Base-by-base conservation (phyloP, 2,888 invertebrate species). In the Drosophila anomelani region DNA sequence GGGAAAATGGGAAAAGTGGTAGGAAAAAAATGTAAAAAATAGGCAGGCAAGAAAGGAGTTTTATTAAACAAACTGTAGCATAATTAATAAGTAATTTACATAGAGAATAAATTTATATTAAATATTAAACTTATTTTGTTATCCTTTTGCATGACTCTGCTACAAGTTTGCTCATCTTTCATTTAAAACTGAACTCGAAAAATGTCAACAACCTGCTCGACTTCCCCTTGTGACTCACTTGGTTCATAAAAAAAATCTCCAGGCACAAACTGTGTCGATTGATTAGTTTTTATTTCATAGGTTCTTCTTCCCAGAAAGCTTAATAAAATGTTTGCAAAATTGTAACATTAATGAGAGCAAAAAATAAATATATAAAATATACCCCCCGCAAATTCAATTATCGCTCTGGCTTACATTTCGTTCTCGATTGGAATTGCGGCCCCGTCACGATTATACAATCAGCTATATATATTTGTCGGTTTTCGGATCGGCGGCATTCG, bases 361-460 rank as follows among this genome's bases (percentile, higher is more conserved):
- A 38, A 53, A 41, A 49, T 3, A n/a, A 12, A 8, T 41, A 17
- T 9, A 41, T 1, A 41, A 39, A 8, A 46, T n/a, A 8, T 59
- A 29, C 32, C 47, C 36, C 46, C 53, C 71, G 51, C 47, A 41
- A 61, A 15, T 20, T 49, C 61, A 64, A 61, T 64, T 61, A 61
- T 58, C 41, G 55, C 49, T 43, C 20, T 43, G 71, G 56, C 54
- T 55, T 66, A 66, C 57, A 57, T 63, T 69, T 69, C 72, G 72
- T 70, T 67, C 76, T 75, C 64, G 49, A 69, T 64, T 63, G 20
- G 32, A 54, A 76, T 71, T 55, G 51, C 44, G 69, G 29, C 57
- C 56, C 61, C 67, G 73, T 77, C 76, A 80, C 79, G 84, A 89
- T 85, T 88, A 79, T 88, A 88, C 83, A 88, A 89, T 88, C 83